Percentiles rank a stretch among this genome's conserved stretches.
These are phyloP conservation scores for Tanaodytes sp. DNA, from an alignment of 2,888 invertebrate species.

Conservation along the genomic window DNA sequence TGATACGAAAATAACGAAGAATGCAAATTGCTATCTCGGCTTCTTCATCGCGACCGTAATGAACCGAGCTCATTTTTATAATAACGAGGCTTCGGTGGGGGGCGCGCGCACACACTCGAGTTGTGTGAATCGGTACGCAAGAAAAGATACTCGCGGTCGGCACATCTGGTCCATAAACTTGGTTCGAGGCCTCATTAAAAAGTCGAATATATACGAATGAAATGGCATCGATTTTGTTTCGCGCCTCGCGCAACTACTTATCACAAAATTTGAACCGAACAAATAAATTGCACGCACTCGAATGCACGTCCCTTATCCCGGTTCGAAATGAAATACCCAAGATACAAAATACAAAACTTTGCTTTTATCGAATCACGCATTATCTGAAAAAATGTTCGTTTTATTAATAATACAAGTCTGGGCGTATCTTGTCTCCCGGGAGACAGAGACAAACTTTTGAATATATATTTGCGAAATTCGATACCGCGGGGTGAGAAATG, in stretches of 20 bases:
- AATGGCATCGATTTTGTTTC: slow-evolving; percentile 15
- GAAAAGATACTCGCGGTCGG: slow-evolving; percentile 25
- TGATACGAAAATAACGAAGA: slow-evolving; percentile 39
- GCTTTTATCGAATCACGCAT: slow-evolving; percentile 38
- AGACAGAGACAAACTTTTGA: slow-evolving; percentile 47
- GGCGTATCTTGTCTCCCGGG: slow-evolving; percentile 32
- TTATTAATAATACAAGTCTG: slow-evolving; percentile 34
- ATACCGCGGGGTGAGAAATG: slow-evolving; percentile 40
- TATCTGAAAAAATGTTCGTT: slow-evolving; percentile 29
- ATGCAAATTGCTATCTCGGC: slow-evolving; percentile 44
- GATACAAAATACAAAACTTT: slow-evolving; percentile 23
- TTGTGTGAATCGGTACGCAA: slow-evolving; percentile 35
- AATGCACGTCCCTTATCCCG: slow-evolving; percentile 2
- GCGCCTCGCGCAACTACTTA: slow-evolving; percentile 14
- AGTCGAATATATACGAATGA: slow-evolving; percentile 17
- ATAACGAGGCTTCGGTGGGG: slow-evolving; percentile 29
- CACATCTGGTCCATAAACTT: slow-evolving; percentile 40
- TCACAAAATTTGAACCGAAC: slow-evolving; percentile 32
- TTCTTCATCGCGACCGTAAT: slow-evolving; percentile 35
- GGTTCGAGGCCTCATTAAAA: slow-evolving; percentile 45
- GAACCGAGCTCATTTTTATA: slow-evolving; percentile 39
- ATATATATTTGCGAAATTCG: slow-evolving; percentile 58
- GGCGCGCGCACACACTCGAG: slow-evolving; percentile 13
- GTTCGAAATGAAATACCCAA: slow-evolving; percentile 1
- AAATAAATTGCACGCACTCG: slow-evolving; percentile 27